phyloP scores from a whole-genome alignment of 1,140 invertebrate genomes.

The Zaprionus lachaisei region DNA sequence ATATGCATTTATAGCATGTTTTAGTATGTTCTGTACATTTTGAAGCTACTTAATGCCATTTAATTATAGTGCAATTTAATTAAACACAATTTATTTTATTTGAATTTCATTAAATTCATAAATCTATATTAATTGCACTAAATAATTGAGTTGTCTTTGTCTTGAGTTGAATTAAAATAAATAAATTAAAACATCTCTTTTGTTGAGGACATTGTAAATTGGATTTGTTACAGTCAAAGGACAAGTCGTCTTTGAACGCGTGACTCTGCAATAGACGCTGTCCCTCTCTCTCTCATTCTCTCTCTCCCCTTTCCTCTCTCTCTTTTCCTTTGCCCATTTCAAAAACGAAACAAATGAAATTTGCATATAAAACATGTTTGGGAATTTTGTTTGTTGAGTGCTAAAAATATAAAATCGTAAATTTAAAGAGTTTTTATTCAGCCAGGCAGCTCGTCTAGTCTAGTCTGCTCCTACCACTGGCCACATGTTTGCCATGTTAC shows the following conservation, averaged over 20 bases:
- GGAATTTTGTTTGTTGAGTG: background rate
- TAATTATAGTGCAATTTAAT: too few relatives aligned
- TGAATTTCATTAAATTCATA: too few relatives aligned
- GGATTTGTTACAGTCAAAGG: background rate
- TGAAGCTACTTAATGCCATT: too few relatives aligned
- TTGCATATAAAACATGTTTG: constrained; percentile 30
- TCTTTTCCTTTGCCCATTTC: background rate
- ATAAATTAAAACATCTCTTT: too few relatives aligned
- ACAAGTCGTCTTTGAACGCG: background rate
- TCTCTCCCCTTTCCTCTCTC: background rate
- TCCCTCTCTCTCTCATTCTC: background rate
- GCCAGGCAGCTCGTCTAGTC: background rate
- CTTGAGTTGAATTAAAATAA: too few relatives aligned
- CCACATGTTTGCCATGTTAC: constrained; percentile 20
- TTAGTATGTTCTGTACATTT: too few relatives aligned
- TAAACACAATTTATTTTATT: too few relatives aligned
- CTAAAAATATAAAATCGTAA: constrained; percentile 18
- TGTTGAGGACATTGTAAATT: background rate
- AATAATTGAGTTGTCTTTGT: too few relatives aligned
- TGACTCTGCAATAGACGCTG: background rate
- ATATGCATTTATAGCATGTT: too few relatives aligned
- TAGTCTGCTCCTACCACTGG: background rate
- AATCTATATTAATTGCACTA: too few relatives aligned
- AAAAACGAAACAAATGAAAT: constrained; percentile 13
- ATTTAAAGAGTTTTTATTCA: constrained; percentile 21